These are phyloP conservation scores for Cremastobaeus sp. DNA, from an alignment of 2,888 invertebrate species.

Conservation along the genomic window DNA sequence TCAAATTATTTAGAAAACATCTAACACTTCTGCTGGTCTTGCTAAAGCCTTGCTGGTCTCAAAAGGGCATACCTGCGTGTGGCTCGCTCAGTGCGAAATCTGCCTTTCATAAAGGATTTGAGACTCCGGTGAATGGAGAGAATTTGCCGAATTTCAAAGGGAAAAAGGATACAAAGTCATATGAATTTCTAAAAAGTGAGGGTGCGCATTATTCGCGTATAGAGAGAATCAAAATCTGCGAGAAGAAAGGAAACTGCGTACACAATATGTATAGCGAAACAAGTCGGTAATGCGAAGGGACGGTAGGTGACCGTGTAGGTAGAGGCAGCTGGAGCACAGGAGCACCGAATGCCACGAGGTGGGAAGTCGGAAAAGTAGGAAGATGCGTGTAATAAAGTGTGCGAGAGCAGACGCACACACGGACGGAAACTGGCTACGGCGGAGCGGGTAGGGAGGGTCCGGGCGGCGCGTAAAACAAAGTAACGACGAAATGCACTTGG, in stretches of 20 bases:
- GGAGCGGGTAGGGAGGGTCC: constrained; percentile 63
- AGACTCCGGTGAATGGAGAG: too few relatives aligned
- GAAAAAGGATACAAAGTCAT: too few relatives aligned
- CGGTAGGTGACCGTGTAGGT: constrained; percentile 31
- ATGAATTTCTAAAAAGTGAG: too few relatives aligned
- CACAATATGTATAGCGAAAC: constrained; percentile 5
- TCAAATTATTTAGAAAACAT: too few relatives aligned
- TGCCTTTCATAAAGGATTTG: too few relatives aligned
- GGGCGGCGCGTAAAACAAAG: constrained; percentile 76
- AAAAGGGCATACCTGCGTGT: too few relatives aligned
- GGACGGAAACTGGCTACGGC: constrained; percentile 24
- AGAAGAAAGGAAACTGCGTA: constrained; percentile 19
- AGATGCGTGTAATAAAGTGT: constrained; percentile 60
- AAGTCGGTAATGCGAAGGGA: constrained; percentile 5
- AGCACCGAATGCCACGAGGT: constrained; percentile 37
- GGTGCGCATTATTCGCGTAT: too few relatives aligned
- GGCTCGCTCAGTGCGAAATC: too few relatives aligned
- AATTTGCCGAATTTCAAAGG: too few relatives aligned
- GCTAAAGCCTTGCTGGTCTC: too few relatives aligned
- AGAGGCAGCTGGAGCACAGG: constrained; percentile 18
- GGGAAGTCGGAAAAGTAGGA: constrained; percentile 56
- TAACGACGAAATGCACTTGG: constrained; percentile 77
- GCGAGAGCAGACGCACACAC: constrained; percentile 26
- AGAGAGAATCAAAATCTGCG: constrained; percentile 7
- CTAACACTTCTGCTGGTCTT: too few relatives aligned